Base-by-base conservation (phyloP, 2,888 invertebrate species). In the Caenorhabditis sulstoni region DNA sequence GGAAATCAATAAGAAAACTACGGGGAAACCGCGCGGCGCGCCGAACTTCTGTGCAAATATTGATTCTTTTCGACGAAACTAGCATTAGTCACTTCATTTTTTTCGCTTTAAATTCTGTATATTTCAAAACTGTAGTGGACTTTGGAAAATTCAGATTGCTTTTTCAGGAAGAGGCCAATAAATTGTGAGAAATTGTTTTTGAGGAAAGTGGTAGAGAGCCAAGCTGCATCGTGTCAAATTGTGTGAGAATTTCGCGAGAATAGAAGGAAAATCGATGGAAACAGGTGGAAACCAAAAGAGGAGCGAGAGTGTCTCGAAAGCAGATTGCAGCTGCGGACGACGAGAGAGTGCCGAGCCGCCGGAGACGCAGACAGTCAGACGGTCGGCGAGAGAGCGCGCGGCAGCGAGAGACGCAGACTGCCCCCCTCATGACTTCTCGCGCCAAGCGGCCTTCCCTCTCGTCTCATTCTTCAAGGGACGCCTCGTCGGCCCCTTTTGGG, bases 31-130 rank as follows among this genome's bases (percentile, higher is more conserved):
- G 29, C 8, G 16, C 3, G 11, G 29, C 11, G 45, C 23, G 18
- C 49, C 37, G 62, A 62, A 62, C 35, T 49, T 50, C 39, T 49
- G 11, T 1, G n/a, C 62, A 62, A 62, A 62, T 62, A 62, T 62
- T 62, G 62, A 62, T 53, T 52, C 50, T 62, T 20, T 62, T 47
- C 29, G 4, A 29, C 29, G 29, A 29, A 29, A 29, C 29, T 5
- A 7, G 29, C 29, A 29, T 7, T 57, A 18, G 12, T 16, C 18
- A 8, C 22, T 22, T 5, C 50, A 50, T 11, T 4, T 18, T 2
- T 50, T 22, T 11, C 12, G 20, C 12, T 50, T 50, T 12, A 50
- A 5, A 11, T 5, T 50, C 29, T 29, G 29, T 5, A 29, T 7
- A 7, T 29, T 29, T 29, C 29, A 29, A 29, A 29, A 29, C 29